phyloP scores from a whole-genome alignment of 2,888 invertebrate species.

The Chymomyza caudatula region DNA sequence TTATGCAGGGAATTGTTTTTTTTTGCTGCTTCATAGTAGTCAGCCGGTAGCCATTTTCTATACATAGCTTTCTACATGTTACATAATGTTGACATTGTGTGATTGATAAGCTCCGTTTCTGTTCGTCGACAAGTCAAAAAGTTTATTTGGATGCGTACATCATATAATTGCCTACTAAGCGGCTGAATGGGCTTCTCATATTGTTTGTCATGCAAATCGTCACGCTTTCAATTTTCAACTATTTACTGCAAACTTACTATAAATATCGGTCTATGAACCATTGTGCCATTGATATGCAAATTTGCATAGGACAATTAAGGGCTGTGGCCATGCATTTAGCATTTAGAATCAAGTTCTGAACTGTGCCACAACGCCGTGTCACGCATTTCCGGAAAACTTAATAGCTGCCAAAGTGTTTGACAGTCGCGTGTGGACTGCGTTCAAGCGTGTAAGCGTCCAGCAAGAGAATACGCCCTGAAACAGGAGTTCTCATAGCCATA shows the following conservation, averaged over 20 bases:
- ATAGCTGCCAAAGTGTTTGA: conserved; percentile 8
- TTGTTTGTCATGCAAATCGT: not conserved
- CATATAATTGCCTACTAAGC: not conserved
- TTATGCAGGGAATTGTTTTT: not conserved
- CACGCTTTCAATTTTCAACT: not conserved
- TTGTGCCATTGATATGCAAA: conserved; percentile 38
- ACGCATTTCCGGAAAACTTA: conserved; percentile 23
- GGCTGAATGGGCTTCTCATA: not conserved
- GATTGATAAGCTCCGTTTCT: conserved; percentile 3
- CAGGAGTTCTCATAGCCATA: no score
- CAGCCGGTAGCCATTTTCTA: not conserved
- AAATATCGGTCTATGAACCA: not conserved
- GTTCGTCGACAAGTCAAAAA: not conserved
- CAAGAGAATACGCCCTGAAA: no score
- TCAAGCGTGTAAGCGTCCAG: conserved; percentile 28
- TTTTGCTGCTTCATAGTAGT: not conserved
- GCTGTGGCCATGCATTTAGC: conserved; percentile 18
- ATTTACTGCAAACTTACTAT: not conserved
- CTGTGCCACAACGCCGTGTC: conserved; percentile 28
- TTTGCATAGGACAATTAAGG: conserved; percentile 26
- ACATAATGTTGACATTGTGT: not conserved
- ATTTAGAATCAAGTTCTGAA: not conserved
- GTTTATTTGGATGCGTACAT: not conserved
- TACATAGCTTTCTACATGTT: no score
- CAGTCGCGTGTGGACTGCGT: conserved; percentile 36